A percentile compares a stretch with the other conserved stretches of the same genome.
Evolutionary conservation across 2,888 invertebrate species (phyloP).

Genomic region (Priocnemis perturbator): DNA sequence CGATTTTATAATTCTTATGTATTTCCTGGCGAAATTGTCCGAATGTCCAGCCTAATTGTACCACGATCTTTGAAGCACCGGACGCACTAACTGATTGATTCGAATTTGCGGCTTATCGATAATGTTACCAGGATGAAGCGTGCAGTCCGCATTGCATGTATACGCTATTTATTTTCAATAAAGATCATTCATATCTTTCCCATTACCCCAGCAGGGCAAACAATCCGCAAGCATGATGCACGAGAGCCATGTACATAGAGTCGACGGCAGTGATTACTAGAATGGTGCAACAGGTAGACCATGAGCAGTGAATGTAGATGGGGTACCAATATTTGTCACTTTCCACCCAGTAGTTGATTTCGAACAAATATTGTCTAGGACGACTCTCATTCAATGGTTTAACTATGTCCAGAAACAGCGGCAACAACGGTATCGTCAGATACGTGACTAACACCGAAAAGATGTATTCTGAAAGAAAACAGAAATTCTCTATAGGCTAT

Average conservation of each 20-base stretch:
- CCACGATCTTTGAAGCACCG: no score
- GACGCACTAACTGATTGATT: no score
- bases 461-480: not conserved
- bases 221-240: not conserved
- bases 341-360: not conserved
- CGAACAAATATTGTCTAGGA: not conserved
- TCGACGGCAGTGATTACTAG: not conserved
- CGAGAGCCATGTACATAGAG: not conserved
- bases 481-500: not conserved
- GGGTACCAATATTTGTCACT: not conserved
- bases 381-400: not conserved
- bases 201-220: constrained; percentile 6
- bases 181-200: not conserved
- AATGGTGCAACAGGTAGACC: not conserved
- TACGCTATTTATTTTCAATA: no score
- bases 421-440: not conserved
- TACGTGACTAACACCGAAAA: not conserved
- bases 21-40: no score
- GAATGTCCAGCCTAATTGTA: no score
- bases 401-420: not conserved
- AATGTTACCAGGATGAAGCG: no score
- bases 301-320: not conserved
- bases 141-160: no score
- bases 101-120: no score
- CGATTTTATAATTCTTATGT: no score